Base-by-base conservation (phyloP, 2,888 invertebrate genomes). In the Philereme vetulata region DNA sequence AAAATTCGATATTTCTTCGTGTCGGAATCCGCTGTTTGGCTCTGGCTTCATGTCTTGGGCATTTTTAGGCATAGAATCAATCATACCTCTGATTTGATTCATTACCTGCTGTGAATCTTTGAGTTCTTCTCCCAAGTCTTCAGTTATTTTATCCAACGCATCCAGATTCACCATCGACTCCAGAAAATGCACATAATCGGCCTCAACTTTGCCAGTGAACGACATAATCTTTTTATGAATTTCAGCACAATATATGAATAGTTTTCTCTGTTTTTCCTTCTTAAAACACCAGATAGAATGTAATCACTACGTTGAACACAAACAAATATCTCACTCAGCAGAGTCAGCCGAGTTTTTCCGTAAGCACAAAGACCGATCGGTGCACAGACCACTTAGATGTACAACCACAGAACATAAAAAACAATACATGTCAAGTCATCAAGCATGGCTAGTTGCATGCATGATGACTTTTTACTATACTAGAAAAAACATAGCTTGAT, bases 131-230 rank as follows among this genome's bases (percentile, higher is more conserved):
- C 85, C 83, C 63, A 91, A 74, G 58, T 79, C 76, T 43, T 80
- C 77, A 8, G 90, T 90, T 69, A 90, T 83, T 72, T 77, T 82
- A 68, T 89, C 85, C 38, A 91, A 68, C 33, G 83, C 80, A 62
- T 86, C 78, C 50, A 88, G 65, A 65, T 84, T 83, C n/a, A 84
- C 77, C 60, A 83, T 71, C 1, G 86, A 81, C 55, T 83, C 79
- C 8, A 90, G 66, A 63, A 84, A 87, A 6, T 83, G 79, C 0
- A 82, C 71, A 61, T 85, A 84, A 57, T 78, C 74, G 36, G 68
- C 71, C 21, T 79, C 70, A 7, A 55, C 35, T 49, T 60, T 64
- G 58, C 34, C 55, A 40, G 9, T 59, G 36, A 42, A 36, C 32
- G 64, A 47, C 64, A 64, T 64, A 44, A 50, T 44, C 7, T 46